phyloP scores from a whole-genome alignment of 2,888 invertebrate genomes.

The Adineta ricciae region DNA sequence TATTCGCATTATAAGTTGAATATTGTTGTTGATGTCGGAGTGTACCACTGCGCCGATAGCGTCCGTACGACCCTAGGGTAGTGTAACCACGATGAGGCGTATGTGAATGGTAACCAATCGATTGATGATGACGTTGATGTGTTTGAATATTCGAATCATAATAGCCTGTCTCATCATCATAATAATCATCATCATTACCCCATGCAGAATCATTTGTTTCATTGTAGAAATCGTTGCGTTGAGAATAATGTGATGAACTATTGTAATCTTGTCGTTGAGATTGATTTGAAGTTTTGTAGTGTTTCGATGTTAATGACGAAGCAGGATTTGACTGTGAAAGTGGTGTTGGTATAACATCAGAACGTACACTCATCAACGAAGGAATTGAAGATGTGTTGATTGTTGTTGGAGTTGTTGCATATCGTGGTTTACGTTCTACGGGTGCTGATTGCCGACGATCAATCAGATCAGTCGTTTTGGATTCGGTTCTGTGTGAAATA shows the following conservation, averaged over 20 bases:
- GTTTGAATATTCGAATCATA: background rate
- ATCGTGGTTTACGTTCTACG: background rate
- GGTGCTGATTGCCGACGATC: background rate
- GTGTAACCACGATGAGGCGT: background rate
- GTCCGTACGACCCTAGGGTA: background rate
- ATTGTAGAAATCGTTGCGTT: background rate
- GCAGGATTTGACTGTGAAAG: background rate
- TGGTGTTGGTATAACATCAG: background rate
- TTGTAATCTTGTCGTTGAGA: background rate
- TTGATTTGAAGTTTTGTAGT: background rate
- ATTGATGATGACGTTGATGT: background rate
- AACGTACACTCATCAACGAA: background rate
- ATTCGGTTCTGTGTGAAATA: background rate
- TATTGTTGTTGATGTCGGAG: background rate
- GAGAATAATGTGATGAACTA: background rate
- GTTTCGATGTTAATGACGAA: background rate
- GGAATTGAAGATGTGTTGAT: background rate
- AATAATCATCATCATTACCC: background rate
- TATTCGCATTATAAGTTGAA: background rate
- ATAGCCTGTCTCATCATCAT: constrained; percentile 5
- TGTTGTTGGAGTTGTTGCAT: background rate
- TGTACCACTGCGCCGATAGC: background rate
- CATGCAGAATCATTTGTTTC: background rate
- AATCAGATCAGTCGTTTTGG: background rate
- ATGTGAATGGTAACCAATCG: background rate